Evolutionary conservation across 2,797 vertebrate species (phyloP), one percentile per base, ranked within the genome.

Genomic region (Aselliscus stoliczkanus): DNA sequence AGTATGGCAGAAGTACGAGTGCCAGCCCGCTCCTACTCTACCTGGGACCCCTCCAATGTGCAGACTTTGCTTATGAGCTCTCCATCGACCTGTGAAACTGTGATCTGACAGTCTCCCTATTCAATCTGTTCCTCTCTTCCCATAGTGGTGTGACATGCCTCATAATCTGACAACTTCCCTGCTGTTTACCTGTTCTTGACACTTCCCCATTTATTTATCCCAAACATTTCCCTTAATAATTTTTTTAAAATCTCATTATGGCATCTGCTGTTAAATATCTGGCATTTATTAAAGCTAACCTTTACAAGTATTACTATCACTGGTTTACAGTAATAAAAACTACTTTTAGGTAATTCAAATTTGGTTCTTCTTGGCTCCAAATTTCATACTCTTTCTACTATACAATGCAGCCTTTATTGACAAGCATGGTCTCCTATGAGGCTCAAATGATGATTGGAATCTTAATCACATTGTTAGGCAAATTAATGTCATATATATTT

Each of bases 331-430:
- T 50, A 52, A 70, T 72, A 42, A 80, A 54, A 77, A 76, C 62
- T 47, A 67, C 67, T 72, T 91, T 27, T 31, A 29, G 34, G 39
- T 81, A 25, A 64, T 58, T 79, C 11, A 7, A 83, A 50, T 65
- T 89, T 83, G 8, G 4, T 75, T 86, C 47, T 75, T 0, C 25
- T 82, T 76, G 39, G 37, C 60, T 69, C 62, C 62, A 92, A 80
- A 50, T 70, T 76, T 85, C 27, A 27, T 64, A 14, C 25, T 94
- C 60, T 67, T 94, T 64, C 25, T 52, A 42, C 7, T 44, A 10
- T 4, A 73, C 12, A 52, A 34, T 10, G 47, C 6, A 60, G 29
- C 4, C 17, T 62, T 10, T 29, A 10, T 21, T 56, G 65, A 88
- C 4, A 29, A 79, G 6, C 5, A 56, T 0, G 7, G 5, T 54